These are phyloP conservation scores for Ceratoteleas bidentatus DNA, from an alignment of 1,140 invertebrate species.

Conservation along the genomic window DNA sequence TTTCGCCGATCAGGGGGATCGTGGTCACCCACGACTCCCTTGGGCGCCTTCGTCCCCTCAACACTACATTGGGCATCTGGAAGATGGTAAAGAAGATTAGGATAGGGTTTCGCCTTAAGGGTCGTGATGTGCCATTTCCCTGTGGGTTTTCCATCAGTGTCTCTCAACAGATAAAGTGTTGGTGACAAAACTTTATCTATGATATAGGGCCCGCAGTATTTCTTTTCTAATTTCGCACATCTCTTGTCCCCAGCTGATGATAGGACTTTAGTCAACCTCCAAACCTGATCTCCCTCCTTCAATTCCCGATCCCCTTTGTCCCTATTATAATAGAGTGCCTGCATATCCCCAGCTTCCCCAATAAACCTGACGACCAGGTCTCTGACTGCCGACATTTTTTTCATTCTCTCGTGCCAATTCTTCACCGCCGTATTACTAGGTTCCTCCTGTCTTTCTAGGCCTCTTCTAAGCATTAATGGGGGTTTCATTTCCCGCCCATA, in stretches of 20 bases:
- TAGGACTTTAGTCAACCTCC: neutral
- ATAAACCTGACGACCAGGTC: neutral
- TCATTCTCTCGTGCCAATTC: neutral
- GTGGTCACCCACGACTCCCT: too few relatives aligned
- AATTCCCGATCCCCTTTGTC: neutral
- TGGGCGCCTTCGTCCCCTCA: too few relatives aligned
- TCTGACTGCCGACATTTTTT: neutral
- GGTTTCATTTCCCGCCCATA: neutral
- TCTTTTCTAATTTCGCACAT: constrained; percentile 9
- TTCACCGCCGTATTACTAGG: neutral
- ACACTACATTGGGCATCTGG: neutral
- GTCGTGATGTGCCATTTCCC: constrained; percentile 6
- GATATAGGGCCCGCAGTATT: constrained; percentile 4
- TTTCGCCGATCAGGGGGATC: too few relatives aligned
- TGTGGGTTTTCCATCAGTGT: neutral
- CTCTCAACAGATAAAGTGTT: neutral
- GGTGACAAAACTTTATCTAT: neutral
- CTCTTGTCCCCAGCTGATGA: constrained; percentile 1
- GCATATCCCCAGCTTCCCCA: neutral
- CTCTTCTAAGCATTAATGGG: neutral
- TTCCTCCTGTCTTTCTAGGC: neutral
- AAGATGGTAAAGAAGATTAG: neutral
- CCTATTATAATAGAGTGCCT: neutral
- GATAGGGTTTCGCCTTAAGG: neutral
- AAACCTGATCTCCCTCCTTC: neutral